Conservation (phyloP, 2,888 invertebrate genomes). For the Neocrepidodera transversa region DNA sequence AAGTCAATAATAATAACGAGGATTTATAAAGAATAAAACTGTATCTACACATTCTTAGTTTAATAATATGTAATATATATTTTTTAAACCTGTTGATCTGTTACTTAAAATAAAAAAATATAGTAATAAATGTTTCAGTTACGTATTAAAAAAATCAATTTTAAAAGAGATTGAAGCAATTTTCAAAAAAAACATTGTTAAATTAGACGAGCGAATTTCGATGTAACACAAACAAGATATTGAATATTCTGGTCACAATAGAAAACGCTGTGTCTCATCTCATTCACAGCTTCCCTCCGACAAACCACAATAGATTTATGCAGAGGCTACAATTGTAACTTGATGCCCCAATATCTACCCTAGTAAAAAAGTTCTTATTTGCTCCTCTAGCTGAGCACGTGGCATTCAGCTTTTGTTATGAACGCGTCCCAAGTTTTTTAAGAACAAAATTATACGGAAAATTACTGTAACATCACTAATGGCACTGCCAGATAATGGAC, state of each 20-base stretch:
- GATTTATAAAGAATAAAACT: too few species aligned
- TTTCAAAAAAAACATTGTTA: conserved; percentile 6
- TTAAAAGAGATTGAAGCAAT: too few species aligned
- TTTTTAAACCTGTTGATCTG: too few species aligned
- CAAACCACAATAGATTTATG: conserved; percentile 44
- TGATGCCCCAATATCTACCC: conserved; percentile 47
- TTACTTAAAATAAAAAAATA: too few species aligned
- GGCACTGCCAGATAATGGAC: conserved; percentile 31
- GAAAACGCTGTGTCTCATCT: conserved; percentile 45
- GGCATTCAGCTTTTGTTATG: conserved; percentile 32
- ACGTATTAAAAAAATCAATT: conserved; percentile 5
- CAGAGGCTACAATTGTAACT: conserved; percentile 47
- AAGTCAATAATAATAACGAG: too few species aligned
- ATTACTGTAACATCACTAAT: conserved; percentile 31
- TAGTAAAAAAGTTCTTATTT: conserved; percentile 44
- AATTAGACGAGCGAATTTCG: conserved; percentile 16
- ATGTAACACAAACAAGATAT: conserved; percentile 36
- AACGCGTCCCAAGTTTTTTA: conserved; percentile 29
- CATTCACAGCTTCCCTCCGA: conserved; percentile 47
- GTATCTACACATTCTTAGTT: too few species aligned
- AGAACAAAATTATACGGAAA: conserved; percentile 31
- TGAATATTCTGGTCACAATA: conserved; percentile 34
- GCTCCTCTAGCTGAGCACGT: conserved; percentile 39
- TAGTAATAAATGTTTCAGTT: too few species aligned
- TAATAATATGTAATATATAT: too few species aligned